These are phyloP conservation scores for Melitaea athalia DNA, from an alignment of 2,888 invertebrate genomes.

Conservation along the genomic window DNA sequence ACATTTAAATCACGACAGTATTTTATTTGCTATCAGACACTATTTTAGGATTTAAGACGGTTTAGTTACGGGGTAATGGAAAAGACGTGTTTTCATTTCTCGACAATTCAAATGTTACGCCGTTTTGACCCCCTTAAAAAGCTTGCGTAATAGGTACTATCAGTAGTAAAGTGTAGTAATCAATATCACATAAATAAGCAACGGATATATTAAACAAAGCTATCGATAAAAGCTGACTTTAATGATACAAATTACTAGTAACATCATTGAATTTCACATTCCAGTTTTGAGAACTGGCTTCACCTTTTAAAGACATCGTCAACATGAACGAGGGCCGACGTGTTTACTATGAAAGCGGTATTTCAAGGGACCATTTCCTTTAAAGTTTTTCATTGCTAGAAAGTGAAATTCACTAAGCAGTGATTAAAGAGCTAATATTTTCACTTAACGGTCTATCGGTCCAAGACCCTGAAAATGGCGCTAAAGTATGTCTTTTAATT, in stretches of 20 bases:
- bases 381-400: constrained; percentile 42
- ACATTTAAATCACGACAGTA: no score
- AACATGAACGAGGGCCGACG: constrained; percentile 37
- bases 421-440: constrained; percentile 17
- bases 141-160: no score
- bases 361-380: constrained; percentile 41
- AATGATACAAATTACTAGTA: constrained; percentile 3
- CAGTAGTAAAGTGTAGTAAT: no score
- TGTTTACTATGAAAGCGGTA: constrained; percentile 43
- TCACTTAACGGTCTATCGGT: neutral
- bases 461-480: neutral
- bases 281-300: constrained; percentile 32
- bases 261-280: constrained; percentile 11
- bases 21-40: no score
- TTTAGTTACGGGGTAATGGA: no score
- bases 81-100: no score
- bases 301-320: constrained; percentile 42
- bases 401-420: constrained; percentile 41
- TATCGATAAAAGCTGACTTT: neutral
- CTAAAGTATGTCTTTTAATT: neutral
- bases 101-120: no score
- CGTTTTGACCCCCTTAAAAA: no score
- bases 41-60: no score
- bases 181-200: no score
- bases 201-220: neutral